phyloP scores from a whole-genome alignment of 1,140 invertebrate species.

The Armadillidium nasatum region DNA sequence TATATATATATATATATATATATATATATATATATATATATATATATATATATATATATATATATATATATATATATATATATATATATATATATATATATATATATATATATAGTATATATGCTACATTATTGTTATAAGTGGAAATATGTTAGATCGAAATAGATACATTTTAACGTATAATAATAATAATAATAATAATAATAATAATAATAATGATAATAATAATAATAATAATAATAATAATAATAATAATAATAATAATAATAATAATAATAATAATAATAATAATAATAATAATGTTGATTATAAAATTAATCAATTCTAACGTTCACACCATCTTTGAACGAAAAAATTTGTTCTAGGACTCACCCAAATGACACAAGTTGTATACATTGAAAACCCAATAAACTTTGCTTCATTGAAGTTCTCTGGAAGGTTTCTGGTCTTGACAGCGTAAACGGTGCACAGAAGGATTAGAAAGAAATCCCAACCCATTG shows the following conservation, averaged over 20 bases:
- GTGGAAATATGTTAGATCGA: no score
- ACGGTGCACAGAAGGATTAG: constrained; percentile 61
- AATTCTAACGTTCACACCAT: no score
- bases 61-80: constrained; percentile 3
- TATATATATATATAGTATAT: constrained; percentile 4
- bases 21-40: not conserved
- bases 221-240: no score
- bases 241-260: no score
- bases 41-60: not conserved
- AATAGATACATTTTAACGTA: no score
- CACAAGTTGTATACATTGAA: constrained; percentile 64
- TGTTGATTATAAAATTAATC: no score
- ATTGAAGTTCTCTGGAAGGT: constrained; percentile 63
- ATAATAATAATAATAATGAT: no score
- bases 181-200: no score
- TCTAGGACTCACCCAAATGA: constrained; percentile 56
- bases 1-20: not conserved
- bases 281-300: no score
- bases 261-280: no score
- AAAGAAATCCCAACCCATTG: constrained; percentile 68
- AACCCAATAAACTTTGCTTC: constrained; percentile 63
- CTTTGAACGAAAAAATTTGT: no score
- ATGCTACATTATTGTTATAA: no score
- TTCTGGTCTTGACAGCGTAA: constrained; percentile 60
- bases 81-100: constrained; percentile 15